Percentiles rank a stretch among this genome's conserved stretches.
Evolutionary conservation across 1,140 invertebrate genomes (phyloP).

Genomic region (Orius laevigatus): DNA sequence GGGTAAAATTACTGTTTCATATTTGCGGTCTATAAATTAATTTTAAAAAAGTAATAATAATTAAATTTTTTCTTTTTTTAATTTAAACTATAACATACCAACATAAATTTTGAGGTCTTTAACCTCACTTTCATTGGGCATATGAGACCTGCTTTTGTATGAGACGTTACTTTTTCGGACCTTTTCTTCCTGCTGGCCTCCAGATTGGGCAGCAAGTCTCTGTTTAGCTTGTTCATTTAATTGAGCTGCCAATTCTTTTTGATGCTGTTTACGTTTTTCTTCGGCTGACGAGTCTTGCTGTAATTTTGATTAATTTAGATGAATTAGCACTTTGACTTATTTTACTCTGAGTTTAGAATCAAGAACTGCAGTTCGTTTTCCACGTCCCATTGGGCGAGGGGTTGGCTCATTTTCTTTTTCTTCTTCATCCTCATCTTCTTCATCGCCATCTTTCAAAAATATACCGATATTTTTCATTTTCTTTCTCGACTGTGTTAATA

Average conservation of each 20-base stretch:
- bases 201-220: conserved; percentile 71
- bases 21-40: conserved; percentile 63
- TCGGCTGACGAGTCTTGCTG: conserved; percentile 84
- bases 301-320: conserved; percentile 10
- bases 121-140: conserved; percentile 87
- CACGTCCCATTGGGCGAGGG: conserved; percentile 38
- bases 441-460: conserved; percentile 86
- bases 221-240: conserved; percentile 87
- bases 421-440: conserved; percentile 62
- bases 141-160: conserved; percentile 80
- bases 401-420: conserved; percentile 48
- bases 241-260: conserved; percentile 79
- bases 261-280: conserved; percentile 92
- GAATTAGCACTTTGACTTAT: conserved; percentile 8
- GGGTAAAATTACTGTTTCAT: conserved; percentile 93
- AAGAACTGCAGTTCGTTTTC: conserved; percentile 82
- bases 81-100: conserved; percentile 38
- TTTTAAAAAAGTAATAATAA: neutral
- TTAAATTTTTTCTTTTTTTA: neutral
- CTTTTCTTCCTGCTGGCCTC: conserved; percentile 74
- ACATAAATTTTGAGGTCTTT: conserved; percentile 91
- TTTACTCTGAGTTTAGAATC: conserved; percentile 81
- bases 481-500: conserved; percentile 86
- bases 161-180: conserved; percentile 88
- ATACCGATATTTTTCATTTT: conserved; percentile 94